Conservation (phyloP, 37 sponge, comb jelly and placozoan genomes). For the Cladorhizidae sp. region DNA sequence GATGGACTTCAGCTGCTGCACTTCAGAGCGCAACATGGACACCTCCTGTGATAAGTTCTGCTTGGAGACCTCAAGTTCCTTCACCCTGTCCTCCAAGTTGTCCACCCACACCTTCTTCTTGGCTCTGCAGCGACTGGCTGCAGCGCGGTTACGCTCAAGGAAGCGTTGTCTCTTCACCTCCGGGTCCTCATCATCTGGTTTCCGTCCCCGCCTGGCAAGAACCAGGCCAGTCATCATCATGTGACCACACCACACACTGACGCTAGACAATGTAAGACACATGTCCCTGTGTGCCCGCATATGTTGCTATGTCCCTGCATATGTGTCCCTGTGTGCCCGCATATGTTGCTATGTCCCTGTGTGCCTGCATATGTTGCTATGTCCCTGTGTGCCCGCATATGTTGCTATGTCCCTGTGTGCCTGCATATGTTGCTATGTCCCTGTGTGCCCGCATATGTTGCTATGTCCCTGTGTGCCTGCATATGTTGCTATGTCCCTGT, state of each 20-base stretch:
- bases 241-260: background rate
- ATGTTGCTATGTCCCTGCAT: background rate
- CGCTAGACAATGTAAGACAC: background rate
- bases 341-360: too few species aligned
- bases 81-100: slow-evolving; percentile 71
- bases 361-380: too few species aligned
- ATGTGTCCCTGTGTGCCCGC: background rate
- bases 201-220: slow-evolving; percentile 52
- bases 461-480: too few species aligned
- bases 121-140: slow-evolving; percentile 84
- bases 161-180: slow-evolving; percentile 81
- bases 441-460: too few species aligned
- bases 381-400: too few species aligned
- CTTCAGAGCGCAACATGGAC: slow-evolving; percentile 69
- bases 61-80: slow-evolving; percentile 66
- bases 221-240: background rate
- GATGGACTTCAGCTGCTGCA: slow-evolving; percentile 87
- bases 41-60: slow-evolving; percentile 70
- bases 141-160: slow-evolving; percentile 90
- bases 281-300: background rate
- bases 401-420: too few species aligned
- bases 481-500: too few species aligned
- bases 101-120: slow-evolving; percentile 92
- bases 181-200: slow-evolving; percentile 82
- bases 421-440: too few species aligned